Evolutionary conservation across 2,797 vertebrate species (phyloP).

Genomic region (Philypnodon macrostomus): DNA sequence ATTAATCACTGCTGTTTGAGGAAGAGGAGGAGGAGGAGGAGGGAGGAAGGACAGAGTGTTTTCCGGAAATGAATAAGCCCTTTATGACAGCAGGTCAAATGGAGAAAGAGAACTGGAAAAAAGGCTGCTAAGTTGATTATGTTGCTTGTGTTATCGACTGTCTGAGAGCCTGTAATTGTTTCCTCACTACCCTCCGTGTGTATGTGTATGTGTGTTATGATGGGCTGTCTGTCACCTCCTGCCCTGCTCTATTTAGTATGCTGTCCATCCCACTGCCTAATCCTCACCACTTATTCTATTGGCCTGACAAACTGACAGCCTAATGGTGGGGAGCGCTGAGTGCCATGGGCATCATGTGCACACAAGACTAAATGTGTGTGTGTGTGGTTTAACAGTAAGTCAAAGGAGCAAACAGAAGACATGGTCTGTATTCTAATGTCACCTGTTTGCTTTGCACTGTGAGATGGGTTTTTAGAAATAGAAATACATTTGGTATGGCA

Average conservation of each 20-base stretch:
- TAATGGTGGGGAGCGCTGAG: constrained; percentile 55
- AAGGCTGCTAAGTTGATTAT: constrained; percentile 56
- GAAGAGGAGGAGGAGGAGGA: background rate
- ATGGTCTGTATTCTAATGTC: no score
- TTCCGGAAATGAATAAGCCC: constrained; percentile 23
- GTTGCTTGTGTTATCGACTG: constrained; percentile 54
- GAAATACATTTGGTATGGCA: no score
- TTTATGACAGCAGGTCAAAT: constrained; percentile 36
- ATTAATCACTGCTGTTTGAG: constrained; percentile 30
- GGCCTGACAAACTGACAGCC: constrained; percentile 72
- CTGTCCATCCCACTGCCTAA: constrained; percentile 60
- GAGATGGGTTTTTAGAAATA: no score
- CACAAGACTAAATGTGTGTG: no score
- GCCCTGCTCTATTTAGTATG: constrained; percentile 64
- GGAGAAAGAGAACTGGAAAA: constrained; percentile 21
- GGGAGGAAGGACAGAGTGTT: constrained; percentile 14
- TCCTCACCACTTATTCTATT: constrained; percentile 70
- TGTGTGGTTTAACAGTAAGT: no score
- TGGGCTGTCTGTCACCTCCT: constrained; percentile 53
- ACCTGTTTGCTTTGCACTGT: no score
- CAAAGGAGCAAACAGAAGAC: no score
- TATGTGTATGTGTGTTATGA: no score
- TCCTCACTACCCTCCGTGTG: no score
- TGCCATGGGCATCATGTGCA: no score
- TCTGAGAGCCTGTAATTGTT: no score